Base-by-base conservation (phyloP, 2,113 vertebrate species). In the Micronycteris hirsuta region DNA sequence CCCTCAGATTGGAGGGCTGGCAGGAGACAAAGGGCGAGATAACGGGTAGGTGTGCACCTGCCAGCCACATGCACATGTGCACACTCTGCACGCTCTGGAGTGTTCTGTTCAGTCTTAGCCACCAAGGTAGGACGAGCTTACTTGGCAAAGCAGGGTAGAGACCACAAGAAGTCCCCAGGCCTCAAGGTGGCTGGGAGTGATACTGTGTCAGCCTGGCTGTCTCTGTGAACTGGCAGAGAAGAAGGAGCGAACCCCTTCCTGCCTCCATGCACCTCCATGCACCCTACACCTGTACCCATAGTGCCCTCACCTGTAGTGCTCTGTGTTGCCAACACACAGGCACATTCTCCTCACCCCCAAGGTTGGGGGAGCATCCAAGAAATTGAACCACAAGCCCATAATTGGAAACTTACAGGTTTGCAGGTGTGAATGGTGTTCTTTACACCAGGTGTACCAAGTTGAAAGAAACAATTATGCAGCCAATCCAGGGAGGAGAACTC, bases 381-480 rank as follows among this genome's bases (percentile, higher is more conserved):
- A 92, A 86, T 56, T 58, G 90, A 88, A 93, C 93, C 22, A 0
- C 81, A 80, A 86, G 78, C n/a, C 82, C 83, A 2, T 93, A 86
- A 91, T 33, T 95, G 94, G 82, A 97, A 95, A 63, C 14, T 49
- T 65, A 85, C 68, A 95, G 68, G 80, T 91, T 16, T 86, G 58
- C 91, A 96, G 83, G 91, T 98, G 83, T 82, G 80, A 96, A 93
- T 73, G 78, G 86, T 33, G 74, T 58, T 83, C 89, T 71, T 93
- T 89, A 28, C 84, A 81, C 49, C 70, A 90, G 89, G 49, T 96
- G 52, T 61, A 45, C 49, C 4, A 28, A 36, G 43, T 54, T 45
- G 71, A 97, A 95, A 93, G 94, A 92, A 74, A 91, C 63, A 86
- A 52, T 94, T 86, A 41, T 3, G 70, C 78, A 70, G 84, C 4